Evolutionary conservation across 1,140 invertebrate species (phyloP), one percentile per base, ranked within the genome.

Genomic region (Trinorchestia longiramus): DNA sequence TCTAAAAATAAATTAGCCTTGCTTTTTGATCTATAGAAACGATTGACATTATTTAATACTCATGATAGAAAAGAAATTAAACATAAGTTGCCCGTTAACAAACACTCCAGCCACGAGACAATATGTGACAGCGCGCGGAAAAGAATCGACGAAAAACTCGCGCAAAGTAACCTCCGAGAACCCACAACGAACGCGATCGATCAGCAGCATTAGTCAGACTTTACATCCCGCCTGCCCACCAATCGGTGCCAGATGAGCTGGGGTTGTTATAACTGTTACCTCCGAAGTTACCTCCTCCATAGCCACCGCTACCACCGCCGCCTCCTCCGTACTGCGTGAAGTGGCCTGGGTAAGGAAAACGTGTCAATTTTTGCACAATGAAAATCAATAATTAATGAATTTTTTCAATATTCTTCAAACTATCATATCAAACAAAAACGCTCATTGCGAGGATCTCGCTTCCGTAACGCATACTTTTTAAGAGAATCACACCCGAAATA

Each of bases 311-410:
- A 43, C 96, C 96, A 44, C 96, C 95, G 94, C 95, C 96, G n/a
- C 96, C 96, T 53, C 96, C 62, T 87, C 96, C 96, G 44, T 97
- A 96, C 40, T 97, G 96, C 45, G 96, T 96, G 96, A 96, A 96
- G 95, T 96, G 96, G n/a, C 96, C 96, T 96, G 95, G 40, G 62
- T 1, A 77, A 96, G 95, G 90, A 77, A 95, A 53, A 94, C 43
- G 45, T 19, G 36, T 87, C 43, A 95, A 47, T 95, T 40, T 43
- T 44, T 95, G 42, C 17, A 43, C 45, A 47, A 95, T 95, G 11
- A 11, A 23, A 1, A 15, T 15, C 0, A 57, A 53, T 11, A 45
- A 41, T 42, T 95, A 57, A 95, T 47, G 19, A 19, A 95, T 47
- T 4, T 95, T 42, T 45, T 41, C 11, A 23, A 19, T 40, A 43